Evolutionary conservation across 2,888 invertebrate genomes (phyloP), one percentile per base, ranked within the genome.

Genomic region (Chironomus tentans): DNA sequence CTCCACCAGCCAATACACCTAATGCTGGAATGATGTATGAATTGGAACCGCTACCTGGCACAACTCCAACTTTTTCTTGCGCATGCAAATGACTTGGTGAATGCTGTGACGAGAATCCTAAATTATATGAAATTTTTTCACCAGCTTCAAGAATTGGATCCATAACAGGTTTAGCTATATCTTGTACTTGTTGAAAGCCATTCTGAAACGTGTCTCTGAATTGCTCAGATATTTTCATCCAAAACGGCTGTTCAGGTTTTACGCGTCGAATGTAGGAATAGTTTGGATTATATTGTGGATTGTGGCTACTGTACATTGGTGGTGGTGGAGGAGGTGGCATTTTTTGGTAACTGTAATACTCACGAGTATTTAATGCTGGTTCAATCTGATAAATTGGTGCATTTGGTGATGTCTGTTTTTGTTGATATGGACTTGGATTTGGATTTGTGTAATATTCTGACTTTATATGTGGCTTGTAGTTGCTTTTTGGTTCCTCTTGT

Each of bases 1-100:
- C 92, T 13, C 93, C 92, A n/a, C 92, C 92, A 10, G 92, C 92
- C 80, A 93, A 90, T 5, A 92, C 83, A 3, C 93, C 91, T 22
- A 92, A 83, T 0, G 92, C 92, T 18, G 92, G 92, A 2, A 92
- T 83, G 81, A 92, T 88, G 0, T 90, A 90, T 0, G 89, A 87
- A 0, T 87, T 87, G 0, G 65, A 65, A 18, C 38, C 61, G 10
- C 28, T 22, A 50, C 10, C 2, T 13, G 85, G 83, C 6, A 87
- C 81, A 1, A 86, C 84, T 7, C 90, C 91, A 7, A 91, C 86
- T 82, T 91, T 91, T 77, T 91, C 90, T 79, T 88, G 87, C 0
- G 86, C 85, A 48, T 80, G 78, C 10, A 38, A 38, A 38, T 10
- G 38, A 38, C 38, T 2, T 38, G 38, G 38, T 2, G 38, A 38